Evolutionary conservation across 1,140 invertebrate species (phyloP), one percentile per base, ranked within the genome.

Genomic region (Lepidurus couesii): DNA sequence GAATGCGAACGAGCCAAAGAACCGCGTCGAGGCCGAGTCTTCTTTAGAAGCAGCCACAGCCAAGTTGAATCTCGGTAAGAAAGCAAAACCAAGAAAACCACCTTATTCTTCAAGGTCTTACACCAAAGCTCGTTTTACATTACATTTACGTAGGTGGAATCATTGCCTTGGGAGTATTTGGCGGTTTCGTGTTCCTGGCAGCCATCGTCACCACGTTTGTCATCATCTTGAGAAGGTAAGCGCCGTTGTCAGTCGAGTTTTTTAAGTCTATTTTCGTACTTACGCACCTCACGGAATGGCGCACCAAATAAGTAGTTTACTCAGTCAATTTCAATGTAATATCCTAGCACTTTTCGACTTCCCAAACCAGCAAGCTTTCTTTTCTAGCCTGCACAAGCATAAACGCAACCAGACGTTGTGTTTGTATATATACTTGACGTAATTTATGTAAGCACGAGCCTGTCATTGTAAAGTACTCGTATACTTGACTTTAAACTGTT

Each of bases 171-270:
- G 94, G 92, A 16, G 93, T 95, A 0, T 96, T 96, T 84, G 94
- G 93, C 76, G 93, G 92, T 7, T 93, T 97, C 81, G 93, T 96
- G 0, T 93, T 97, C 82, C 87, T 97, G 24, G 92, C 94, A 42
- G 94, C 94, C 16, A 91, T 96, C 78, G 91, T 96, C 78, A 95
- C 93, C 1, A 94, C 94, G 7, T 92, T 96, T 75, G 91, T 96
- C 76, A 93, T 96, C 75, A 86, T 97, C 78, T 91, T 96, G 78
- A 88, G 93, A 87, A 95, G 95, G 95, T 97, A 88, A 91, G 87
- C 83, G 79, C 43, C 10, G 42, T 0, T 43, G n/a, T 24, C 13
- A 43, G 4, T 24, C 42, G 8, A 43, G 34, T 3, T 34, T 74
- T n/a, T 44, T 79, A 24, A 16, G 21, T 26, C 43, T 13, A 16